A percentile compares a stretch with the other conserved stretches of the same genome.
These are phyloP conservation scores for Phenganax subtilis DNA, from an alignment of 92 coral and sea anemone genomes.

Conservation along the genomic window DNA sequence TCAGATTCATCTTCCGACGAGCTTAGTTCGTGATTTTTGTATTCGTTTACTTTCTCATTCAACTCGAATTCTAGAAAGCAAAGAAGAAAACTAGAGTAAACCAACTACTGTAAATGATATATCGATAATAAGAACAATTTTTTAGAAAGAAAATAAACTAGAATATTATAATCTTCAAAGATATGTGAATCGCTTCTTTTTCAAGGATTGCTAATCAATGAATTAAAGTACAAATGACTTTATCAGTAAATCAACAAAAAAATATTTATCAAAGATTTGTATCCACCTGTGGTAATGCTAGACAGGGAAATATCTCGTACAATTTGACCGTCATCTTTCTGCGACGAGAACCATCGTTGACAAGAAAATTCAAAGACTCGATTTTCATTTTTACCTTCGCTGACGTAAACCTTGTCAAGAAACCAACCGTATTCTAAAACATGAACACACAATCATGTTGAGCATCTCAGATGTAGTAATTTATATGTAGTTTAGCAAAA, in stretches of 20 bases:
- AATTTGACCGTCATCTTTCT: conserved; percentile 93
- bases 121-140: neutral
- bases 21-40: neutral
- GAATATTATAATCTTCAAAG: no score
- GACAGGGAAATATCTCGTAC: conserved; percentile 77
- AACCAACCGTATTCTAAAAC: conserved; percentile 84
- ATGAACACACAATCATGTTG: neutral
- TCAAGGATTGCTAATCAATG: no score
- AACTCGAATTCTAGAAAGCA: neutral
- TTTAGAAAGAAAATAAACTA: no score
- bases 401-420: conserved; percentile 76
- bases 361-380: conserved; percentile 83
- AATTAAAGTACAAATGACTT: no score
- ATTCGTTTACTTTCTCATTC: neutral
- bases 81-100: neutral
- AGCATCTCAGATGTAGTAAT: neutral
- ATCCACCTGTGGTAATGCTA: conserved; percentile 74
- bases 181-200: no score
- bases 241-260: no score
- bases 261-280: neutral
- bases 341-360: conserved; percentile 85
- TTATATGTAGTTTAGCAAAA: neutral
- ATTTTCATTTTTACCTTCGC: conserved; percentile 83
- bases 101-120: neutral
- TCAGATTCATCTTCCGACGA: conserved; percentile 14